Evolutionary conservation across 2,888 invertebrate genomes (phyloP).

Genomic region (Parnassius glacialis): DNA sequence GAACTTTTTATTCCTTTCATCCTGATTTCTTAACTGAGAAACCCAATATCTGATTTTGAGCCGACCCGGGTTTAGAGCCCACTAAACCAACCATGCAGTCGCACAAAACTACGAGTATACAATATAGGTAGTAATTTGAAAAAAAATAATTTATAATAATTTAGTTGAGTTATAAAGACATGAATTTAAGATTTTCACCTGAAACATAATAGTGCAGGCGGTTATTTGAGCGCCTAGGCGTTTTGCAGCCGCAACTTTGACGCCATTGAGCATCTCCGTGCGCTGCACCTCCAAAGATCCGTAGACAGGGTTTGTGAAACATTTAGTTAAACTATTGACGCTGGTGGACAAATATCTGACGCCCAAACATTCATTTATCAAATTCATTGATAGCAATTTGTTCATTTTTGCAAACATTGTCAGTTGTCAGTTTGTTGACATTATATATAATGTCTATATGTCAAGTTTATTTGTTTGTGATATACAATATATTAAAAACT

Average conservation of each 20-base stretch:
- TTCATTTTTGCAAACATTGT: neutral
- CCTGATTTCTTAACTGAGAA: too few relatives aligned
- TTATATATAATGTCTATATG: too few relatives aligned
- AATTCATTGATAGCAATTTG: slow-evolving; percentile 1
- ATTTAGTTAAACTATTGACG: neutral
- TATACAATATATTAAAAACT: too few relatives aligned
- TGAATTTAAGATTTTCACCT: slow-evolving; percentile 42
- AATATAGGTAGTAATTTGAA: too few relatives aligned
- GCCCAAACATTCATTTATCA: neutral
- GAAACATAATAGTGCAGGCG: slow-evolving; percentile 65
- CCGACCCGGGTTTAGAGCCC: too few relatives aligned
- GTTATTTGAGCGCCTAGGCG: slow-evolving; percentile 49
- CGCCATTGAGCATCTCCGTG: slow-evolving; percentile 54
- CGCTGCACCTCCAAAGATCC: slow-evolving; percentile 57
- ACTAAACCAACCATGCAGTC: too few relatives aligned
- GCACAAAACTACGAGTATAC: too few relatives aligned
- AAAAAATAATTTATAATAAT: too few relatives aligned
- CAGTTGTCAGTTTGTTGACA: neutral
- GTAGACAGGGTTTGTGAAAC: neutral
- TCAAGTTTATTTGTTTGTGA: too few relatives aligned
- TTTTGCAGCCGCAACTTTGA: slow-evolving; percentile 50
- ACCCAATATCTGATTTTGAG: too few relatives aligned
- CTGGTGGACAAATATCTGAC: neutral
- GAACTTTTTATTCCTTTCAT: too few relatives aligned
- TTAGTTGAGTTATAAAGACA: too few relatives aligned